These are phyloP conservation scores for Oryzias dopingdopingensis DNA, from an alignment of 2,797 vertebrate genomes.

Conservation along the genomic window DNA sequence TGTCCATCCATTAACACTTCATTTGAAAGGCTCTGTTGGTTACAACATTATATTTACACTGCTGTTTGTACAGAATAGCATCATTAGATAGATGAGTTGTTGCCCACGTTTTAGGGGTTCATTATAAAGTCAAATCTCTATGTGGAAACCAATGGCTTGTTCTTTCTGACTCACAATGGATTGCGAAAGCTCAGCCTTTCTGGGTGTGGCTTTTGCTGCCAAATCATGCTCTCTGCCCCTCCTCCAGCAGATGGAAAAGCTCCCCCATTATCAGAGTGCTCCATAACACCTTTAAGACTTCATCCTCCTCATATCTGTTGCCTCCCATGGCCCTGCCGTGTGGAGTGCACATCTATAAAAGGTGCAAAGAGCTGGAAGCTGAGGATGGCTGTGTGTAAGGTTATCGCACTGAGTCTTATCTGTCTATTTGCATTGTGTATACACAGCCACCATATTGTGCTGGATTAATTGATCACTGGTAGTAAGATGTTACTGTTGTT, in stretches of 20 bases:
- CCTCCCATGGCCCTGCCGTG: constrained; percentile 28
- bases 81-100: constrained; percentile 62
- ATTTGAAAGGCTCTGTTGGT: constrained; percentile 10
- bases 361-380: constrained; percentile 15
- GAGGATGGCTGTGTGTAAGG: constrained; percentile 17
- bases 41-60: constrained; percentile 63
- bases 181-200: constrained; percentile 30
- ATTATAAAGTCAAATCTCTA: constrained; percentile 43
- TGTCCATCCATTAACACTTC: neutral
- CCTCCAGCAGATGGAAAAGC: constrained; percentile 53
- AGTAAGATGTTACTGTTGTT: constrained; percentile 58
- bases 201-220: constrained; percentile 42
- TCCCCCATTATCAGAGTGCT: constrained; percentile 51
- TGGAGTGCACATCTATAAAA: constrained; percentile 8
- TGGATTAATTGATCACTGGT: constrained; percentile 49
- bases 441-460: constrained; percentile 51
- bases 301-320: constrained; percentile 58
- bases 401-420: constrained; percentile 63
- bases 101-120: constrained; percentile 44
- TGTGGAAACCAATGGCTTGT: constrained; percentile 54
- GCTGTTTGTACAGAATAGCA: constrained; percentile 50
- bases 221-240: constrained; percentile 34
- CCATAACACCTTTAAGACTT: constrained; percentile 52
- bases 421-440: constrained; percentile 61
- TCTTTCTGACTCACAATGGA: constrained; percentile 25